Evolutionary conservation across 2,888 invertebrate species (phyloP).

Genomic region (Aphrophora alni): DNA sequence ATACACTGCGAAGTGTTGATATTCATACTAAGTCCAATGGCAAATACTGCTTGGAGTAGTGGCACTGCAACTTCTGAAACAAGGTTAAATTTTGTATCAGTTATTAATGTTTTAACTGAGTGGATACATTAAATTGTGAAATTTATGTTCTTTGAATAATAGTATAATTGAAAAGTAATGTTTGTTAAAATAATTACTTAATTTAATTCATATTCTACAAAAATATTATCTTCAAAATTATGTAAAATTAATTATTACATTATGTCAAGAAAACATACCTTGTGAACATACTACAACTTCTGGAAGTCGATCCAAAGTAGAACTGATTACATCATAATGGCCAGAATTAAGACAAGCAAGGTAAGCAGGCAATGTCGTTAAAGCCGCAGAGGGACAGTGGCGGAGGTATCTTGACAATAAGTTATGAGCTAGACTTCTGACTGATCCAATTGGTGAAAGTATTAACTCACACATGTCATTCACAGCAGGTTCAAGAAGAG

Average conservation of each 20-base stretch:
- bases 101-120: too few relatives aligned
- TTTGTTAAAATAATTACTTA: too few relatives aligned
- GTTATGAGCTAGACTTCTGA: slow-evolving; percentile 72
- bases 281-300: slow-evolving; percentile 84
- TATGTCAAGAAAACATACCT: slow-evolving; percentile 60
- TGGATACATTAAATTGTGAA: too few relatives aligned
- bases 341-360: slow-evolving; percentile 81
- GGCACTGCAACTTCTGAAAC: slow-evolving; percentile 77
- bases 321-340: slow-evolving; percentile 78
- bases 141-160: too few relatives aligned
- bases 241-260: too few relatives aligned
- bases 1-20: slow-evolving; percentile 78
- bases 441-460: slow-evolving; percentile 62
- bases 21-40: slow-evolving; percentile 78
- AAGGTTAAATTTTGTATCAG: too few relatives aligned
- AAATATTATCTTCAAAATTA: too few relatives aligned
- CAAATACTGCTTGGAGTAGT: slow-evolving; percentile 81
- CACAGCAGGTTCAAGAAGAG: slow-evolving; percentile 69
- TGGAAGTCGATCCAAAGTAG: slow-evolving; percentile 80
- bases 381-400: slow-evolving; percentile 65
- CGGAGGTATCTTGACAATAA: slow-evolving; percentile 75
- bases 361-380: slow-evolving; percentile 71
- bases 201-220: too few relatives aligned
- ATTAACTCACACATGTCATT: slow-evolving; percentile 70
- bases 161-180: too few relatives aligned